These are phyloP conservation scores for Leucoraja erinaceus DNA, from an alignment of 2,113 vertebrate species.

Conservation along the genomic window DNA sequence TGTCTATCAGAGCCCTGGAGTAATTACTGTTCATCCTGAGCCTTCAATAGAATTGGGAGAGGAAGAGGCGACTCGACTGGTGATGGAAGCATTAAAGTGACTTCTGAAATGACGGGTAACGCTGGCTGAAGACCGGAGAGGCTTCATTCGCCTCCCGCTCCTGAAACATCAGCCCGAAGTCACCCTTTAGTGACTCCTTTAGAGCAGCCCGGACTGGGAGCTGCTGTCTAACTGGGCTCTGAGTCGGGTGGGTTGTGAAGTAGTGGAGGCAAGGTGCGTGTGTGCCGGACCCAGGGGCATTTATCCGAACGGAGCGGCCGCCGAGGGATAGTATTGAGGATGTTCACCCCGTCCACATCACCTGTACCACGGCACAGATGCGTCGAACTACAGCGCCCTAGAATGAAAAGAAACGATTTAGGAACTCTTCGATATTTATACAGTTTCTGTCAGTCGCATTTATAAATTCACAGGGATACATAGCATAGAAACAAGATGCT, in stretches of 20 bases:
- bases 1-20: constrained; percentile 51
- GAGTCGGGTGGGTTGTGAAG: background rate
- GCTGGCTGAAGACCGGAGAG: background rate
- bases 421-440: background rate
- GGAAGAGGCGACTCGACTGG: background rate
- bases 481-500: too few species aligned
- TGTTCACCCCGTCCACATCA: background rate
- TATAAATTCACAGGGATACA: too few species aligned
- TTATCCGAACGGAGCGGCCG: background rate
- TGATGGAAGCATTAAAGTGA: background rate
- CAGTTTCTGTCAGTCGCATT: too few species aligned
- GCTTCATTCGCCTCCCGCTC: background rate
- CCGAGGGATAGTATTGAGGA: background rate
- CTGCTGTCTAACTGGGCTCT: background rate
- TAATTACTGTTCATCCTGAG: constrained; percentile 53
- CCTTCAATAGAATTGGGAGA: background rate
- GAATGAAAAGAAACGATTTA: background rate
- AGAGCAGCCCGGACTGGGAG: background rate
- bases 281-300: background rate
- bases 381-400: background rate
- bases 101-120: background rate
- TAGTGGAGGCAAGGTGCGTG: too few species aligned
- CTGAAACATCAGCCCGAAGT: background rate
- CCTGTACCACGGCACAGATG: background rate
- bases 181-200: too few species aligned